These are phyloP conservation scores for Malaclemys terrapin DNA, from an alignment of 2,113 vertebrate species.

Conservation along the genomic window DNA sequence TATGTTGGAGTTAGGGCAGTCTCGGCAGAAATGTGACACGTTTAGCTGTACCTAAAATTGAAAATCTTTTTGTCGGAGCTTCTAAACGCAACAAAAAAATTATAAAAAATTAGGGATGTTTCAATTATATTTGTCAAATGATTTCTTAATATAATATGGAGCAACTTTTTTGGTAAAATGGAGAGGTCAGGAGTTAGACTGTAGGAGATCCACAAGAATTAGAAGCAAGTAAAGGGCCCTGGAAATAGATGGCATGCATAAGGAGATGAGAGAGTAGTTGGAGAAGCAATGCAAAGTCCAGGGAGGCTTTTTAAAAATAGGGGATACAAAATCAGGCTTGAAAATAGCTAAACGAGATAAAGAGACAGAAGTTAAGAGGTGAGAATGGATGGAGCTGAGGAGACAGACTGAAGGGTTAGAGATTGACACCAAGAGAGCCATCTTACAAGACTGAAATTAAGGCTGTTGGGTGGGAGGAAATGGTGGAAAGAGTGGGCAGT, in stretches of 20 bases:
- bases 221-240: not conserved
- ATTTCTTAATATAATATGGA: not conserved
- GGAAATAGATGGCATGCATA: not conserved
- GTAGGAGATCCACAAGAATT: not conserved
- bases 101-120: not conserved
- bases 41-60: not conserved
- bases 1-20: not conserved
- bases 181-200: not conserved
- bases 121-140: not conserved
- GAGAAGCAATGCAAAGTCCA: not conserved
- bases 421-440: not conserved
- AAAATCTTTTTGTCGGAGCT: not conserved
- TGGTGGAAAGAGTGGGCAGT: not conserved
- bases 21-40: accelerated
- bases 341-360: not conserved
- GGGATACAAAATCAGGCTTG: not conserved
- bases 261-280: not conserved
- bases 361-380: not conserved
- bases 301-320: not conserved
- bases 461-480: not conserved
- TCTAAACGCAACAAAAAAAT: not conserved
- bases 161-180: not conserved
- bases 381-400: not conserved
- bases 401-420: not conserved
- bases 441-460: not conserved